phyloP scores from a whole-genome alignment of 2,797 vertebrate genomes.

The Sarcophilus harrisii region DNA sequence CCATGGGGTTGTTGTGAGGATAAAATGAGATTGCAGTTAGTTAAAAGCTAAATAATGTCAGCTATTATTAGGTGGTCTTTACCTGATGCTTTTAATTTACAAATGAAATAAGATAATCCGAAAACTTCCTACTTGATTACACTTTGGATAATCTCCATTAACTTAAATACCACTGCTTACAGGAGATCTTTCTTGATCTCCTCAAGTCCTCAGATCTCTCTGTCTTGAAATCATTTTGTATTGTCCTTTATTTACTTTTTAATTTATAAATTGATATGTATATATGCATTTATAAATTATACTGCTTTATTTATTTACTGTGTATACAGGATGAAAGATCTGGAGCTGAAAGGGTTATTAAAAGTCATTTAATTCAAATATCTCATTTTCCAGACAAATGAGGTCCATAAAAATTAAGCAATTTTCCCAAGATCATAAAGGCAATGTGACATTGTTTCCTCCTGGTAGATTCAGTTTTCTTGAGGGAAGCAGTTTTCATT shows the following conservation, averaged over 20 bases:
- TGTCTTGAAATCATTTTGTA: neutral
- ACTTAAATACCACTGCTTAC: neutral
- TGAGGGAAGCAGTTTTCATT: neutral
- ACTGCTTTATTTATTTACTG: neutral
- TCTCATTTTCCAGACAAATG: neutral
- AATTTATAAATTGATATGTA: neutral
- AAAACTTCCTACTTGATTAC: neutral
- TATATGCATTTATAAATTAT: neutral
- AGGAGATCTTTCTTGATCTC: neutral
- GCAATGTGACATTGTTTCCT: neutral
- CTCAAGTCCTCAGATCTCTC: neutral
- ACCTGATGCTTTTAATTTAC: neutral
- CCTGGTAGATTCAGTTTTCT: neutral
- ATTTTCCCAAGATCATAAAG: neutral
- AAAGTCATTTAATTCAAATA: neutral
- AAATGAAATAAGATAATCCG: neutral
- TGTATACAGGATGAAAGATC: neutral
- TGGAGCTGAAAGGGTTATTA: neutral
- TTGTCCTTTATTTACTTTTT: neutral
- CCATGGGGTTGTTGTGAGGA: neutral
- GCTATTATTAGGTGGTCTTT: neutral
- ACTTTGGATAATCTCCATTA: neutral
- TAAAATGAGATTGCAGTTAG: neutral
- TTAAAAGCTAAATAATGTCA: neutral
- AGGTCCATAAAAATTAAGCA: neutral